Evolutionary conservation across 1,140 invertebrate species (phyloP).

Genomic region (Nixonia krombeini): DNA sequence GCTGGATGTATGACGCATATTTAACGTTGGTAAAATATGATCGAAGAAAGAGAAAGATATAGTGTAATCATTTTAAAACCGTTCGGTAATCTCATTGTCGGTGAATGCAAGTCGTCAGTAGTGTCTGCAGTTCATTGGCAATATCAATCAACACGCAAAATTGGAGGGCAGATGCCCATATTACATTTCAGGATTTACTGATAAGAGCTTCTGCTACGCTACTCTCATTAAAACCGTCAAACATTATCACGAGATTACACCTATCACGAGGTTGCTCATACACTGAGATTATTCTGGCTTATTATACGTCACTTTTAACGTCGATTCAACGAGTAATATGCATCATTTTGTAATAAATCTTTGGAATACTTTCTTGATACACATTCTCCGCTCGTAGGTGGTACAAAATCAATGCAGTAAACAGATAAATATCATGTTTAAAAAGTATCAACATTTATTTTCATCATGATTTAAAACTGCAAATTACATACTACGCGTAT

Average conservation of each 20-base stretch:
- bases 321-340: conserved; percentile 12
- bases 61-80: no score
- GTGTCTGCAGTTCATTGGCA: background rate
- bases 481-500: no score
- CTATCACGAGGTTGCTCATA: conserved; percentile 19
- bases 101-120: background rate
- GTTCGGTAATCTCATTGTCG: no score
- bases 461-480: no score
- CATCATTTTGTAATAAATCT: conserved; percentile 16
- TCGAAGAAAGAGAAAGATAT: no score
- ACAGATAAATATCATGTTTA: no score
- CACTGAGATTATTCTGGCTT: conserved; percentile 24
- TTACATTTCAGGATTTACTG: conserved; percentile 2
- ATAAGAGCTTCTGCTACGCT: conserved; percentile 19
- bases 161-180: no score
- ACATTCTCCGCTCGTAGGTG: conserved; percentile 9
- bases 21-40: no score
- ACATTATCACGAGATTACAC: conserved; percentile 31
- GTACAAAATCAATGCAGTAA: background rate
- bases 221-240: conserved; percentile 29
- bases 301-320: conserved; percentile 17
- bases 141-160: background rate
- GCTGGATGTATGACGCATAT: no score
- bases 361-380: conserved; percentile 7
- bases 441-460: no score